Percentiles rank a stretch among this genome's conserved stretches.
Evolutionary conservation across 2,113 vertebrate genomes (phyloP).

Genomic region (Odocoileus hemionus): DNA sequence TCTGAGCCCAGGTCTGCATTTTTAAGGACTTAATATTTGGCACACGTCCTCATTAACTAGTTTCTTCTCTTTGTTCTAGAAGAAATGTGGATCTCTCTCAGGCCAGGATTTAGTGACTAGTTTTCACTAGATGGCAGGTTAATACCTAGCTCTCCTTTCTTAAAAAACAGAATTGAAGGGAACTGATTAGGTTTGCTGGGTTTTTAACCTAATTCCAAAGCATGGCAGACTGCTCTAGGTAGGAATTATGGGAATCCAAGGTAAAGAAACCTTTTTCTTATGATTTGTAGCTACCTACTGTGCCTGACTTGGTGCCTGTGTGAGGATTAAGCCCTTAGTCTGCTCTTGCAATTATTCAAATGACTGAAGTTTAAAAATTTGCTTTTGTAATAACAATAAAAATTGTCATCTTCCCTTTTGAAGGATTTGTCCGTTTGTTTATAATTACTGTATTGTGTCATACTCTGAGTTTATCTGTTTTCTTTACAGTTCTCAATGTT

Average conservation of each 20-base stretch:
- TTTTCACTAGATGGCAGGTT: conserved; percentile 34
- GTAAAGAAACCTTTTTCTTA: conserved; percentile 40
- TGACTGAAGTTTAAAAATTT: conserved; percentile 59
- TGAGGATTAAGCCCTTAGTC: conserved; percentile 73
- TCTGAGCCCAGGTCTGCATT: conserved; percentile 1
- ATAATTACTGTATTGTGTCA: neutral
- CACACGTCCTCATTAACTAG: neutral
- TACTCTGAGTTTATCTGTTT: neutral
- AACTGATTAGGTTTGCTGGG: neutral
- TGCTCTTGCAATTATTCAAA: conserved; percentile 70
- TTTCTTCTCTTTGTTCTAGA: conserved; percentile 26
- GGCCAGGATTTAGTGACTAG: conserved; percentile 36
- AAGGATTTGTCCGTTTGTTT: conserved; percentile 59
- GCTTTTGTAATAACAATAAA: conserved; percentile 76
- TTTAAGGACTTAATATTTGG: neutral
- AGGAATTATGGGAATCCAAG: conserved; percentile 27
- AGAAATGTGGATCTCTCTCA: conserved; percentile 30
- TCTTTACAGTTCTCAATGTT: neutral
- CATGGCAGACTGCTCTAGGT: conserved; percentile 28
- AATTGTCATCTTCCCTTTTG: conserved; percentile 70
- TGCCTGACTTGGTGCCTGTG: conserved; percentile 74
- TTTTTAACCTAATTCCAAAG: conserved; percentile 54
- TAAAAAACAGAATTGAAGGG: neutral
- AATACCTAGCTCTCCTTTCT: conserved; percentile 31
- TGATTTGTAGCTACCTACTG: conserved; percentile 69